Evolutionary conservation across 1,140 invertebrate species (phyloP), one percentile per base, ranked within the genome.

Genomic region (Bombus breviceps): DNA sequence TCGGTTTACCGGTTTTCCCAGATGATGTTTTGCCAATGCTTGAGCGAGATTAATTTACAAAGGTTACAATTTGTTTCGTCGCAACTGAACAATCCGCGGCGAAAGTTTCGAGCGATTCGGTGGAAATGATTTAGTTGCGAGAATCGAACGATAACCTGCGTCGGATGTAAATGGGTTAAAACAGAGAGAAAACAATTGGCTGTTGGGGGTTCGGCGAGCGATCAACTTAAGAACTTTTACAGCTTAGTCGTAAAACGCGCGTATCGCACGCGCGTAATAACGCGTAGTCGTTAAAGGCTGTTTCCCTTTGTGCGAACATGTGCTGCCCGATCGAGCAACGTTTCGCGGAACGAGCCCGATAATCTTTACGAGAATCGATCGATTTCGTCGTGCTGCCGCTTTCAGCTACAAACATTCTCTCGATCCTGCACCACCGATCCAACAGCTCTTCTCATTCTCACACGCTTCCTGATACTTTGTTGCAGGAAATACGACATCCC

Each of bases 401-500:
- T 32, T 32, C 25, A 62, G 22, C 28, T 4, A 62, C 25, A 0
- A 62, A 62, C 25, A 1, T 28, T 12, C 25, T n/a, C 59, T 34
- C 66, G 1, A 68, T 68, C 66, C 5, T 64, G 1, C 12, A 13
- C 28, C 25, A 28, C 3, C 59, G 8, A 66, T 34, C 64, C 9
- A 6, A 32, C n/a, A 0, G 47, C 47, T n/a, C n/a, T 4, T 15
- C 62, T 32, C n/a, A 2, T 37, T 10, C 9, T 41, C 4, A 37
- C 34, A 41, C 25, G 28, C 10, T 41, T 12, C 8, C 8, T 4
- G n/a, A 39, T 15, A 66, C 89, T 87, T 41, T 87, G 87, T 94
- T 93, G 39, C 94, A 96, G 98, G 90, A 98, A 98, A 95, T 98
- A 98, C 95, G 98, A 98, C 96, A 99, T 99, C 93, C 98, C 98